phyloP scores from a whole-genome alignment of 2,888 invertebrate genomes.

The Nipponacmea schrenckii region DNA sequence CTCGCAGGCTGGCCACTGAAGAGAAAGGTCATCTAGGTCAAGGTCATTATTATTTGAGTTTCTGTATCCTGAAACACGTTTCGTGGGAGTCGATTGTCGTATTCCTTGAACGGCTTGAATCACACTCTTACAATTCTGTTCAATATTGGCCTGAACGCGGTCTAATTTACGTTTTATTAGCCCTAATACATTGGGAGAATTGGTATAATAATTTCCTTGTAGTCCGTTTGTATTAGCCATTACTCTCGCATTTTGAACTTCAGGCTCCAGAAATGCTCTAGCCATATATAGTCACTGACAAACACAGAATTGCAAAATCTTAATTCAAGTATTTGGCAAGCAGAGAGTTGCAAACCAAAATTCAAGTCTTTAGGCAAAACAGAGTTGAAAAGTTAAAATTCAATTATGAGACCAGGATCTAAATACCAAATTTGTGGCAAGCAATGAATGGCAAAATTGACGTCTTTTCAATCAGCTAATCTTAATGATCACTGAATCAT shows the following conservation, averaged over 20 bases:
- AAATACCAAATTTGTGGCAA: too few relatives aligned
- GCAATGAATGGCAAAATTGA: too few relatives aligned
- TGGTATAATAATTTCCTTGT: conserved; percentile 9
- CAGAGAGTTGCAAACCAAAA: too few relatives aligned
- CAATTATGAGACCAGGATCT: too few relatives aligned
- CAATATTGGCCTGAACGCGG: conserved; percentile 34
- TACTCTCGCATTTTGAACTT: conserved; percentile 28
- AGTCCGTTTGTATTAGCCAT: conserved; percentile 13
- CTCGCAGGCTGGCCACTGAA: conserved; percentile 21
- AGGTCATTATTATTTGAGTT: neutral
- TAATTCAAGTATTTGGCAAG: too few relatives aligned
- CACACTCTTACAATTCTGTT: conserved; percentile 33
- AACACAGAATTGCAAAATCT: too few relatives aligned
- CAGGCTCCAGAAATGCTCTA: conserved; percentile 36
- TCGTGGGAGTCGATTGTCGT: neutral
- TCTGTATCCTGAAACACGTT: neutral
- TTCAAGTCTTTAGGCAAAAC: too few relatives aligned
- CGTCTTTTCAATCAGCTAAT: too few relatives aligned
- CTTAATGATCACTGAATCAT: too few relatives aligned
- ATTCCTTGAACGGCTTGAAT: conserved; percentile 26
- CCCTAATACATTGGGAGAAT: conserved; percentile 43
- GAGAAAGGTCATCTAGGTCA: conserved; percentile 19
- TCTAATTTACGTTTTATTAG: conserved; percentile 41
- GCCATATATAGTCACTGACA: conserved; percentile 31
- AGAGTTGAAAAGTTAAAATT: too few relatives aligned